Percentiles rank a stretch among this genome's conserved stretches.
phyloP scores from a whole-genome alignment of 1,140 invertebrate genomes.

The Fopius arisanus region DNA sequence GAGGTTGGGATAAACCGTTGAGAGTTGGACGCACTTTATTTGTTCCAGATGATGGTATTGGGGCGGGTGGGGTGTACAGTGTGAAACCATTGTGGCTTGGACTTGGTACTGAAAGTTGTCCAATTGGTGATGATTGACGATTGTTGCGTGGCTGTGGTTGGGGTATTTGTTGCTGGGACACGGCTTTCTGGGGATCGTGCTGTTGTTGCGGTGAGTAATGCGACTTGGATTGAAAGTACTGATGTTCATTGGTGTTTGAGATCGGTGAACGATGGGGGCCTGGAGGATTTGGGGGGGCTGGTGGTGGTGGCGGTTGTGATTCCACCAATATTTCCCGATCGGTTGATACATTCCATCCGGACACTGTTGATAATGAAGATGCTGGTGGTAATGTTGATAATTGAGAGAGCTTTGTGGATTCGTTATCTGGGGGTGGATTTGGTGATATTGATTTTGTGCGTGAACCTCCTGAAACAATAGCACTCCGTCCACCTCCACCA shows the following conservation, averaged over 20 bases:
- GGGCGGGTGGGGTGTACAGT: slow-evolving; percentile 67
- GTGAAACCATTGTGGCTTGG: slow-evolving; percentile 66
- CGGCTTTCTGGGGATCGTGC: slow-evolving; percentile 26
- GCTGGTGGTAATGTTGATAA: slow-evolving; percentile 50
- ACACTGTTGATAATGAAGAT: slow-evolving; percentile 47
- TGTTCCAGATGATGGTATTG: slow-evolving; percentile 61
- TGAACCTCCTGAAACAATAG: slow-evolving; percentile 17
- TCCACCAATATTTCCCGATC: slow-evolving; percentile 57
- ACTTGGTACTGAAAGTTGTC: slow-evolving; percentile 42
- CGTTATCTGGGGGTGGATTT: slow-evolving; percentile 38
- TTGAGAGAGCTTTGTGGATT: slow-evolving; percentile 43
- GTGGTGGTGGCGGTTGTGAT: slow-evolving; percentile 57
- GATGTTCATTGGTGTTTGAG: slow-evolving; percentile 38
- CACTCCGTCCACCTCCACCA: slow-evolving; percentile 47
- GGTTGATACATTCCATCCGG: slow-evolving; percentile 49
- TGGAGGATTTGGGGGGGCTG: slow-evolving; percentile 47
- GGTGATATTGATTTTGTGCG: slow-evolving; percentile 19
- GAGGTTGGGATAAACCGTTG: slow-evolving; percentile 61
- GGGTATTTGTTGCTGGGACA: slow-evolving; percentile 29
- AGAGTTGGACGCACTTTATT: slow-evolving; percentile 63
- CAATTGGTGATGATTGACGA: slow-evolving; percentile 46
- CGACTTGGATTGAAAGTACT: slow-evolving; percentile 37
- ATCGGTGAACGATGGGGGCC: slow-evolving; percentile 30
- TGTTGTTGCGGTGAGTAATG: slow-evolving; percentile 28
- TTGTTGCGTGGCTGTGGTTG: slow-evolving; percentile 39